A percentile compares a stretch with the other conserved stretches of the same genome.
These are phyloP conservation scores for Cinclus mexicanus DNA, from an alignment of 2,113 vertebrate genomes.

Conservation along the genomic window DNA sequence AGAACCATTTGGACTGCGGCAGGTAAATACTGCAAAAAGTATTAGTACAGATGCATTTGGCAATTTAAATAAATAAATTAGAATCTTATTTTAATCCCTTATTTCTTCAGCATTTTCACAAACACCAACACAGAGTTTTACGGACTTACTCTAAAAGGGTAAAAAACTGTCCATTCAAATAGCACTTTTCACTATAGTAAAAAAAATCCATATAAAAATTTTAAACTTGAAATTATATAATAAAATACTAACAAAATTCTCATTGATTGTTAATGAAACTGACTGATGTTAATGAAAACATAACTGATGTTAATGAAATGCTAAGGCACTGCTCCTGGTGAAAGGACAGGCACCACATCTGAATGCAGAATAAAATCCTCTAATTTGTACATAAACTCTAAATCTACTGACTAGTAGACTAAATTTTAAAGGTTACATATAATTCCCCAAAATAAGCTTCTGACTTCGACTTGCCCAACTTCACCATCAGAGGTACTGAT, in stretches of 20 bases:
- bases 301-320: neutral
- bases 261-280: neutral
- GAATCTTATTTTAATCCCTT: neutral
- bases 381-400: neutral
- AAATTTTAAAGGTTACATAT: neutral
- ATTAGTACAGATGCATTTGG: neutral
- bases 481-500: neutral
- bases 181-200: neutral
- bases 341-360: neutral
- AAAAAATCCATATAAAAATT: neutral
- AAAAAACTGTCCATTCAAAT: neutral
- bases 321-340: neutral
- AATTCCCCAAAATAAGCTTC: neutral
- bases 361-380: neutral
- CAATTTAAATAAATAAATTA: neutral
- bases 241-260: neutral
- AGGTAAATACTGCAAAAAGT: neutral
- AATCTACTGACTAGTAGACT: neutral
- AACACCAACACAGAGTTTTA: neutral
- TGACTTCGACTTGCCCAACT: neutral
- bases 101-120: neutral
- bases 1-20: fast-evolving
- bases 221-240: neutral
- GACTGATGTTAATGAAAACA: neutral
- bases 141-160: neutral